These are phyloP conservation scores for Seira sanloemensis DNA, from an alignment of 2,888 invertebrate species.

Conservation along the genomic window DNA sequence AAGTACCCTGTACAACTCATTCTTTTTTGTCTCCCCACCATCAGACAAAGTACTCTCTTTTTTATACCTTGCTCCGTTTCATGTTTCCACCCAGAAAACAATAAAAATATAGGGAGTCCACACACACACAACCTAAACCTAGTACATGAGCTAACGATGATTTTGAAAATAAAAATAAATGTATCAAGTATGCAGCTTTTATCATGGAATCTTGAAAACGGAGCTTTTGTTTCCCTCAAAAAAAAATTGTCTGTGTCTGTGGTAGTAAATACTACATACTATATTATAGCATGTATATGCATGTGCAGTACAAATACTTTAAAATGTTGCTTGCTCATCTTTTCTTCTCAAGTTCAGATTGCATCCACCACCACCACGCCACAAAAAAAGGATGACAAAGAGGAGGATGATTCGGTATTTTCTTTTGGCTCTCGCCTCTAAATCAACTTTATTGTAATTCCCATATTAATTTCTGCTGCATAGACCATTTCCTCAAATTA, in stretches of 20 bases:
- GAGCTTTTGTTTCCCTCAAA: not conserved
- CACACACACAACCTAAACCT: not conserved
- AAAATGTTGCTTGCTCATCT: not conserved
- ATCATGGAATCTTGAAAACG: conserved; percentile 28
- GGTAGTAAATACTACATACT: not conserved
- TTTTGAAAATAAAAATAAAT: conserved; percentile 21
- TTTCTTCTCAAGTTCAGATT: not conserved
- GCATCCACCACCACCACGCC: not conserved
- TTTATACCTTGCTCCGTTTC: too few species aligned
- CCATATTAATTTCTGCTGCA: conserved; percentile 39
- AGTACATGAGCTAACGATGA: conserved; percentile 53
- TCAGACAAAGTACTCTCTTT: not conserved
- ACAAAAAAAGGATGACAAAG: not conserved
- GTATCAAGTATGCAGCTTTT: conserved; percentile 33
- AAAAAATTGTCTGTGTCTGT: not conserved
- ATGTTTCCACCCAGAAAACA: not conserved
- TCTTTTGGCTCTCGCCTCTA: not conserved
- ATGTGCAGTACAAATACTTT: too few species aligned
- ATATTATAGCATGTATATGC: not conserved
- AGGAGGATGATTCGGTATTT: not conserved
- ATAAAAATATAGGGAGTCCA: too few species aligned
- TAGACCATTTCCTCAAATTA: conserved; percentile 38
- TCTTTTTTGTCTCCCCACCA: not conserved
- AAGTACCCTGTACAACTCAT: not conserved
- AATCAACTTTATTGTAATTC: conserved; percentile 29